Conservation (phyloP, 2,797 vertebrate species). For the Pseudotriccus pelzelni region DNA sequence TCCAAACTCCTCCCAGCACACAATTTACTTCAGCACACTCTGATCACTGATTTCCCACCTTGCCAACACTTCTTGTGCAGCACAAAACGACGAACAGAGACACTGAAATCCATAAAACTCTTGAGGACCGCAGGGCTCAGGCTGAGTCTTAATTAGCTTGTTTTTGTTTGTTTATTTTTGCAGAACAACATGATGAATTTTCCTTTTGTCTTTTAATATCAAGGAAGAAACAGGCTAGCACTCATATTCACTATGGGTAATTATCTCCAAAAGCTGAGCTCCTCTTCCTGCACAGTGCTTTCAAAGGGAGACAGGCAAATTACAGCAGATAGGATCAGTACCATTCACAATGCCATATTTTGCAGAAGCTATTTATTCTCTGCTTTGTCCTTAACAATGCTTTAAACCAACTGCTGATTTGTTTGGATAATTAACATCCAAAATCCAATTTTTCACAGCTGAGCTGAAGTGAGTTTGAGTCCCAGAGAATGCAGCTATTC, state of each 20-base stretch:
- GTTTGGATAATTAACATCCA: slow-evolving; percentile 9
- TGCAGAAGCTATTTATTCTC: background rate
- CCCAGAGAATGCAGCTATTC: background rate
- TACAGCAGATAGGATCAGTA: background rate
- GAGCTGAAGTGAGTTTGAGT: background rate
- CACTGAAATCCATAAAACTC: background rate
- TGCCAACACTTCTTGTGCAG: background rate
- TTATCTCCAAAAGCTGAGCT: background rate
- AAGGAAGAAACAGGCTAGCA: background rate
- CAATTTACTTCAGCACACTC: background rate
- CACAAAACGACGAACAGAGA: background rate
- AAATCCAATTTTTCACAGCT: background rate
- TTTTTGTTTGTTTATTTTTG: background rate
- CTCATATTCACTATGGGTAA: background rate
- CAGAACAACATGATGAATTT: background rate
- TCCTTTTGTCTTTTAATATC: background rate
- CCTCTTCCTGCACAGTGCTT: background rate
- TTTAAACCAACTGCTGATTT: background rate
- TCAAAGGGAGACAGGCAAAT: background rate
- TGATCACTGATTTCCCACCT: background rate
- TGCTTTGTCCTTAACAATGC: background rate
- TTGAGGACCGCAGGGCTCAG: background rate
- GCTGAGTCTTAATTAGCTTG: background rate
- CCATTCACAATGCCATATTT: background rate
- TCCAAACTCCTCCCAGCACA: background rate